phyloP scores from a whole-genome alignment of 2,888 invertebrate species.

The Drosophila diplacantha region DNA sequence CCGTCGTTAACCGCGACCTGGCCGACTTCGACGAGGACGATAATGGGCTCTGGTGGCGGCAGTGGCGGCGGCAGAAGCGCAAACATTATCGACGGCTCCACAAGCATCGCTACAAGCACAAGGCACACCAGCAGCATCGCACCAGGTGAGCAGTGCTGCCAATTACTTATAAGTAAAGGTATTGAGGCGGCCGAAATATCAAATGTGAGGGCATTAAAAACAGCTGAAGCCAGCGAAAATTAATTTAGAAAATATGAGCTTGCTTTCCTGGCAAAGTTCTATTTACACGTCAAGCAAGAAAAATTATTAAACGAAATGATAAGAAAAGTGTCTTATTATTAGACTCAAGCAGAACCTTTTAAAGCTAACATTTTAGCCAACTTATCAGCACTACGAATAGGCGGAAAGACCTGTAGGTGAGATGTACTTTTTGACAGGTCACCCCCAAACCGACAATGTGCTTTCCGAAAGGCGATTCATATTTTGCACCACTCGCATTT shows the following conservation, averaged over 20 bases:
- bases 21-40: slow-evolving; percentile 31
- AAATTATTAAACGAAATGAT: too few relatives aligned
- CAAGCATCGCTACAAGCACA: slow-evolving; percentile 63
- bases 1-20: slow-evolving; percentile 19
- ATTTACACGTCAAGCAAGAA: too few relatives aligned
- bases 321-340: neutral
- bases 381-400: neutral
- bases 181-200: neutral
- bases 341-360: neutral
- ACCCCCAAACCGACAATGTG: slow-evolving; percentile 13
- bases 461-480: slow-evolving; percentile 24
- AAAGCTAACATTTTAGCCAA: neutral
- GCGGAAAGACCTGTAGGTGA: neutral
- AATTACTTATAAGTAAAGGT: neutral
- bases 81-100: slow-evolving; percentile 64
- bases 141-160: slow-evolving; percentile 55
- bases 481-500: slow-evolving; percentile 33
- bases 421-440: slow-evolving; percentile 22
- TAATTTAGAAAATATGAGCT: neutral
- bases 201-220: neutral
- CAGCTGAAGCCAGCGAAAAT: neutral
- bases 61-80: slow-evolving; percentile 54
- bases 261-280: neutral
- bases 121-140: slow-evolving; percentile 48
- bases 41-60: slow-evolving; percentile 20